phyloP scores from a whole-genome alignment of 2,888 invertebrate species.

The Acrobasis repandana region DNA sequence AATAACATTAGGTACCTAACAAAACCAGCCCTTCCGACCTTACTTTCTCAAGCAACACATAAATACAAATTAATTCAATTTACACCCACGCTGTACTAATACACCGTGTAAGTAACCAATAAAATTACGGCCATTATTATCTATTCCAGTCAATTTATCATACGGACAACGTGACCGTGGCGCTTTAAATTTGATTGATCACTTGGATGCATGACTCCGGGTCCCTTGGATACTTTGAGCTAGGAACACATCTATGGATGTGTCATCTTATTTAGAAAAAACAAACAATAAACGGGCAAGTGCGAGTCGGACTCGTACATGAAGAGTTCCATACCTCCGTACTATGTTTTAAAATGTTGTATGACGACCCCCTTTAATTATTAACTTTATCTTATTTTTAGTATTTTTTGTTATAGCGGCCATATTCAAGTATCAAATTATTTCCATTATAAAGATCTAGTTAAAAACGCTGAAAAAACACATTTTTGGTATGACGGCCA shows the following conservation, averaged over 20 bases:
- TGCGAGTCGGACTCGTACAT: too few species aligned
- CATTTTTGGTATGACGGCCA: too few species aligned
- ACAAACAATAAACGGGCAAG: too few species aligned
- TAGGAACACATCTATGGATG: neutral
- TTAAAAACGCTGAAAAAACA: too few species aligned
- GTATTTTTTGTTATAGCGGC: too few species aligned
- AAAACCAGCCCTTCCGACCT: neutral
- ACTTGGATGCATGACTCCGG: conserved; percentile 40
- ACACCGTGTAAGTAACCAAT: conserved; percentile 34
- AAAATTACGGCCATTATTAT: conserved; percentile 51
- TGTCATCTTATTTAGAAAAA: neutral
- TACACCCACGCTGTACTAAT: conserved; percentile 40
- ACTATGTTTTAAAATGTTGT: too few species aligned
- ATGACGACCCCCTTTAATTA: too few species aligned
- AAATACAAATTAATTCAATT: conserved; percentile 56
- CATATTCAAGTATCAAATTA: too few species aligned
- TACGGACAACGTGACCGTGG: conserved; percentile 49
- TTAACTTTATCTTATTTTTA: too few species aligned
- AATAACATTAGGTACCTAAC: too few species aligned
- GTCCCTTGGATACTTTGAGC: neutral
- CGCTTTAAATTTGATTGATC: conserved; percentile 74
- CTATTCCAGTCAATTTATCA: conserved; percentile 75
- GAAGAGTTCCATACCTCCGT: too few species aligned
- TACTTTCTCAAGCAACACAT: conserved; percentile 28
- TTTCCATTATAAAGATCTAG: too few species aligned